Evolutionary conservation across 2,888 invertebrate species (phyloP).

Genomic region (Stenodera caucasica): DNA sequence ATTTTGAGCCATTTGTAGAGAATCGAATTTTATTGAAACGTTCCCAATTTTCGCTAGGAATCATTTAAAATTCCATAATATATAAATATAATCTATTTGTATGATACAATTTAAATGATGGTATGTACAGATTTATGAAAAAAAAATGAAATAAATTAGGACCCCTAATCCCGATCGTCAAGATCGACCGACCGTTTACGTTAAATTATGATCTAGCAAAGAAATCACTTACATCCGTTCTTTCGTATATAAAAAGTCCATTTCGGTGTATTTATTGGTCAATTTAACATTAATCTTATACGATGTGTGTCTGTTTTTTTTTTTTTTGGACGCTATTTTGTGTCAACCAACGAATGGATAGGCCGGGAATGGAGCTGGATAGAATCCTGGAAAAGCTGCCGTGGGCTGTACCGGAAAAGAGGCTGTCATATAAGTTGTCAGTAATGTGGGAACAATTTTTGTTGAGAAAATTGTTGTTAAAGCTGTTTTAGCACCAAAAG

Average conservation of each 20-base stretch:
- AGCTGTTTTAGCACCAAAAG: conserved; percentile 88
- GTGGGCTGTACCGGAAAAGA: conserved; percentile 68
- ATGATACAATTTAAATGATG: not conserved
- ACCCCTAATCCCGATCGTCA: not conserved
- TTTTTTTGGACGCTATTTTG: not conserved
- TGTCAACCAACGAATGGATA: conserved; percentile 75
- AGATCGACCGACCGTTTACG: not conserved
- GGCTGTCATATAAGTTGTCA: conserved; percentile 83
- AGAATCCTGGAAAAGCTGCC: conserved; percentile 74
- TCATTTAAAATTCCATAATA: not conserved
- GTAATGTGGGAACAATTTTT: conserved; percentile 76
- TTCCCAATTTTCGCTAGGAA: not conserved
- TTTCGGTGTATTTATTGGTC: conserved; percentile 27
- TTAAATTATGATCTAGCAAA: conserved; percentile 2
- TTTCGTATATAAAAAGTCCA: conserved; percentile 17
- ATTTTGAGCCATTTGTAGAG: not conserved
- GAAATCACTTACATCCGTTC: conserved; percentile 12
- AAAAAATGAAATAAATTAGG: not conserved
- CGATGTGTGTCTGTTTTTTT: conserved; percentile 16
- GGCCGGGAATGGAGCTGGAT: conserved; percentile 73
- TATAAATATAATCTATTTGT: conserved; percentile 1
- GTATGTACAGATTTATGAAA: conserved; percentile 3
- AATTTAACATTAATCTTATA: conserved; percentile 34
- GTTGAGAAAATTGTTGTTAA: conserved; percentile 85
- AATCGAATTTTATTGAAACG: not conserved